Conservation (phyloP, 2,113 vertebrate genomes). For the Clarias batrachus region DNA sequence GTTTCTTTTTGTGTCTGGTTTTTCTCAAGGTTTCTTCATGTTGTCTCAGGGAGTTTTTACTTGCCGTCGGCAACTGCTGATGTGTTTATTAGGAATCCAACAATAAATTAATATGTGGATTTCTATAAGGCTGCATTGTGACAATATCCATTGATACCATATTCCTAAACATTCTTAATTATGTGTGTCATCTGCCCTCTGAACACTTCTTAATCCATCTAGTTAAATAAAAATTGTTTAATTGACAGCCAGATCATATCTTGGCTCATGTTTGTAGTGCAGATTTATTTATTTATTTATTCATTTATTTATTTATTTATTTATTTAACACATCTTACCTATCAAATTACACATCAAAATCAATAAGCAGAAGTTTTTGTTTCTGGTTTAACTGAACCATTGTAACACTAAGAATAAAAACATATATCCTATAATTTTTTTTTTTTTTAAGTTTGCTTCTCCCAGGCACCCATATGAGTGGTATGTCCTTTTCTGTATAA, state of each 20-base stretch:
- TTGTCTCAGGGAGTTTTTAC: neutral
- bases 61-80: neutral
- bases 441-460: neutral
- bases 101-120: neutral
- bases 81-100: neutral
- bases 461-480: neutral
- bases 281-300: neutral
- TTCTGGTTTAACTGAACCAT: neutral
- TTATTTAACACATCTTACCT: neutral
- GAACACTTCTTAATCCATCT: neutral
- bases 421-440: neutral
- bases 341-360: neutral
- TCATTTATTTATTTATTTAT: neutral
- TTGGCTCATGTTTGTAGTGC: neutral
- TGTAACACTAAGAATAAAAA: neutral
- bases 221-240: neutral
- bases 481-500: neutral
- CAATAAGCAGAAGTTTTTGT: neutral
- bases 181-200: neutral
- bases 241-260: neutral
- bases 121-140: neutral
- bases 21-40: neutral
- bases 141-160: neutral
- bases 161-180: neutral
- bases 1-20: neutral